phyloP scores from a whole-genome alignment of 2,113 vertebrate species.

The Bubo bubo region DNA sequence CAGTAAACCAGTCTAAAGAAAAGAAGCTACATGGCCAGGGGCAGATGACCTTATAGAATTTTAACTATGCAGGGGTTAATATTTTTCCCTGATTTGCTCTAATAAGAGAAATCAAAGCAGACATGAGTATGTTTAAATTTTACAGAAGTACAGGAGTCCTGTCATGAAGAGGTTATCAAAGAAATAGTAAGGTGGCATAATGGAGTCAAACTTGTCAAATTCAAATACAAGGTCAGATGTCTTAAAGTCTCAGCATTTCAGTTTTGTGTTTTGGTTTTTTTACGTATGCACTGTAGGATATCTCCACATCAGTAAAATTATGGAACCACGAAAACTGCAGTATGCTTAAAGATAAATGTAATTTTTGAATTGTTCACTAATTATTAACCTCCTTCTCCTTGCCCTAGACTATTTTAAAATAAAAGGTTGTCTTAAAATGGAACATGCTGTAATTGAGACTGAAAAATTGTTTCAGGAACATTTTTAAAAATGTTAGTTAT shows the following conservation, averaged over 20 bases:
- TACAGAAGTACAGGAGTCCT: background rate
- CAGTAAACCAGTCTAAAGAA: background rate
- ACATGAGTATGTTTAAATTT: background rate
- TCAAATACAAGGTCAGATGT: background rate
- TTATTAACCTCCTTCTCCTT: background rate
- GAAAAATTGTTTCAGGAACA: background rate
- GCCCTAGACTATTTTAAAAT: background rate
- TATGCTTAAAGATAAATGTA: background rate
- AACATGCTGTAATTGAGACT: background rate
- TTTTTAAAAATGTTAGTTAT: background rate
- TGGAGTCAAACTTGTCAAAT: background rate
- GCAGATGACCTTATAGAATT: constrained; percentile 15
- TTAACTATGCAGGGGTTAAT: constrained; percentile 1
- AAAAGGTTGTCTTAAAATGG: background rate
- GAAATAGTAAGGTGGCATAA: background rate
- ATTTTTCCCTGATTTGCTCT: background rate
- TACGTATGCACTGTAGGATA: background rate
- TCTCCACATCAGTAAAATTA: background rate
- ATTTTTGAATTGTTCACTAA: background rate
- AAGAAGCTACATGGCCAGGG: background rate
- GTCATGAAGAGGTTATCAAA: background rate
- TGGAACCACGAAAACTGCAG: background rate
- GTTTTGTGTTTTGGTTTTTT: background rate
- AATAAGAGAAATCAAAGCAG: constrained; percentile 10
- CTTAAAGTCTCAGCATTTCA: background rate